Evolutionary conservation across 2,113 vertebrate genomes (phyloP), one percentile per base, ranked within the genome.

Genomic region (Choloepus hoffmanni): DNA sequence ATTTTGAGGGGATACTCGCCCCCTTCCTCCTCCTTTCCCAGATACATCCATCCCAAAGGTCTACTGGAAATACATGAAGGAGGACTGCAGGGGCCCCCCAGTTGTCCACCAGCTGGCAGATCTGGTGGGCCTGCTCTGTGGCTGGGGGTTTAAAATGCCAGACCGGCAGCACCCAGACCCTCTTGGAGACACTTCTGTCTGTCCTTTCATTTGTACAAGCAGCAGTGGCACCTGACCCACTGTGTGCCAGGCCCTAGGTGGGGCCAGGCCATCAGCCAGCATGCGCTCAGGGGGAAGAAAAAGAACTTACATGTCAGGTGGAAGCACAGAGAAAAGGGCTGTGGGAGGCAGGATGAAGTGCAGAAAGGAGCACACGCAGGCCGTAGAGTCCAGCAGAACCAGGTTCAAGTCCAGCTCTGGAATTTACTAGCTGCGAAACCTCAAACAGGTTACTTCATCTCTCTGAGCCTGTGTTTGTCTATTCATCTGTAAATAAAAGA

Each of bases 391-490:
- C 24, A 43, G 55, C 30, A 85, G 85, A 91, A n/a, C 36, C 23
- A 1, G 3, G 36, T 87, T 92, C 93, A 78, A 85, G 82, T 60
- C 30, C 40, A 50, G 58, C 53, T 83, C 36, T 36, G 21, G 55
- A 74, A 78, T 70, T 92, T 82, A 63, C 85, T 65, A 83, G 36
- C 90, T 83, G n/a, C 86, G 94, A 94, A 91, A 79, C 62, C 78
- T 92, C 72, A 18, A 36, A 6, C 72, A 87, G 87, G 33, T 77
- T 86, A 58, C 26, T 72, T 88, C 36, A 79, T 89, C 82, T 95
- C 50, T 92, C 81, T 53, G 55, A 93, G 77, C 70, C 48, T 82
- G 77, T 96, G 48, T 58, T 88, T 96, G 48, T 58, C 85, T 92
- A 76, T 84, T 94, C 53, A 55, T 77, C 19, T 94, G 40, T 72